phyloP scores from a whole-genome alignment of 2,797 vertebrate genomes.

The Phaenicophaeus curvirostris region DNA sequence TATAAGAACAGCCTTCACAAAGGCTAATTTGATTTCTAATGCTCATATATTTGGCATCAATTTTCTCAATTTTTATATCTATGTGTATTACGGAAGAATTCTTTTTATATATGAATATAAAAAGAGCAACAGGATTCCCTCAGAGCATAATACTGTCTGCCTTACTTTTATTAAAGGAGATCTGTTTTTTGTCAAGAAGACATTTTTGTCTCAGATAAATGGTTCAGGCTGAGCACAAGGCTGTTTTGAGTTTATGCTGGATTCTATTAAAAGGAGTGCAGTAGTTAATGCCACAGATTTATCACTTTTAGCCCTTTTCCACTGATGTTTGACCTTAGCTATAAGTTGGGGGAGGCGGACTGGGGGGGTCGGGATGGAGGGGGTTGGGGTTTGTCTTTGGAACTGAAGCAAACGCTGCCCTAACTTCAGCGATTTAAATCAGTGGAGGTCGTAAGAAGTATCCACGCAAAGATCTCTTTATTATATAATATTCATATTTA shows the following conservation, averaged over 20 bases:
- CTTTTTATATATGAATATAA: conserved; percentile 64
- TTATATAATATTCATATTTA: conserved; percentile 34
- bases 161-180: conserved; percentile 82
- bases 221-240: conserved; percentile 77
- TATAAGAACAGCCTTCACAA: not conserved
- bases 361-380: not conserved
- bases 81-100: conserved; percentile 69
- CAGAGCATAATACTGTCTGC: conserved; percentile 82
- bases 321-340: conserved; percentile 81
- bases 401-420: not conserved
- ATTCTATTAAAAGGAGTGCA: conserved; percentile 82
- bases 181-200: conserved; percentile 88
- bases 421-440: conserved; percentile 27
- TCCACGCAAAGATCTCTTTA: not conserved
- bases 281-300: conserved; percentile 82
- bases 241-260: conserved; percentile 82
- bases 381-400: not conserved
- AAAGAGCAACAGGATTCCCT: conserved; percentile 80
- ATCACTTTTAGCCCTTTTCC: conserved; percentile 75
- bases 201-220: conserved; percentile 82
- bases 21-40: not conserved
- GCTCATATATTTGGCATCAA: not conserved
- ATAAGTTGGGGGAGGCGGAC: conserved; percentile 64
- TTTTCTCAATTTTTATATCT: conserved; percentile 48
- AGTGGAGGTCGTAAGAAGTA: not conserved